phyloP scores from a whole-genome alignment of 1,140 invertebrate genomes.

The Cepaea nemoralis region DNA sequence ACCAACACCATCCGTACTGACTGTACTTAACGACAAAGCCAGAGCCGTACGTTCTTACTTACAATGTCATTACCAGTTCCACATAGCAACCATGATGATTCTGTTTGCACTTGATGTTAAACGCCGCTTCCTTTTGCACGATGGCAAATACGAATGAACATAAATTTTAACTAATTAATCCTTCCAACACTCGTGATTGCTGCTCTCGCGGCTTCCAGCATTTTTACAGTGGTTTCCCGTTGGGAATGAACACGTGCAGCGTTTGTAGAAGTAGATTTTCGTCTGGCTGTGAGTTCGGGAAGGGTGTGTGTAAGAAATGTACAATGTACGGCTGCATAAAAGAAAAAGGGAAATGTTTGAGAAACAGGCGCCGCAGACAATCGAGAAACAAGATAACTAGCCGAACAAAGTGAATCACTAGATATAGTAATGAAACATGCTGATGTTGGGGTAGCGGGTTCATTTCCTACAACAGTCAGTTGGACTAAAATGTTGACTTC shows the following conservation, averaged over 20 bases:
- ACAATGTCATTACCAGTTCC: not conserved
- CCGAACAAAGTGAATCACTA: no score
- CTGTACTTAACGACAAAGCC: no score
- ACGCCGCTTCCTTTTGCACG: not conserved
- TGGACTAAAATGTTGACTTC: no score
- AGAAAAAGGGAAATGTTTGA: not conserved
- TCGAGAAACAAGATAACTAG: no score
- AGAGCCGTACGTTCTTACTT: no score
- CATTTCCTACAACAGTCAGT: no score
- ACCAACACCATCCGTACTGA: no score
- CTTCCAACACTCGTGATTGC: conserved; percentile 1
- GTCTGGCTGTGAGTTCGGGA: not conserved
- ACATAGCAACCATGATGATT: not conserved
- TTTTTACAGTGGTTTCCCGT: not conserved
- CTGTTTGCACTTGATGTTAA: not conserved
- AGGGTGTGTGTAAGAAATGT: not conserved
- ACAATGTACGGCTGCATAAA: not conserved
- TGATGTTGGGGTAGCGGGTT: no score
- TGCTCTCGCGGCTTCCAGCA: not conserved
- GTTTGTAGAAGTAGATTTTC: not conserved
- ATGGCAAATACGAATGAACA: not conserved
- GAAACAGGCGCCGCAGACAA: not conserved
- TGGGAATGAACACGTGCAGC: not conserved
- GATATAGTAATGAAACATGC: no score
- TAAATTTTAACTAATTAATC: conserved; percentile 11